Base-by-base conservation (phyloP, 2,113 vertebrate species). In the Cryptomyrus ogoouensis region DNA sequence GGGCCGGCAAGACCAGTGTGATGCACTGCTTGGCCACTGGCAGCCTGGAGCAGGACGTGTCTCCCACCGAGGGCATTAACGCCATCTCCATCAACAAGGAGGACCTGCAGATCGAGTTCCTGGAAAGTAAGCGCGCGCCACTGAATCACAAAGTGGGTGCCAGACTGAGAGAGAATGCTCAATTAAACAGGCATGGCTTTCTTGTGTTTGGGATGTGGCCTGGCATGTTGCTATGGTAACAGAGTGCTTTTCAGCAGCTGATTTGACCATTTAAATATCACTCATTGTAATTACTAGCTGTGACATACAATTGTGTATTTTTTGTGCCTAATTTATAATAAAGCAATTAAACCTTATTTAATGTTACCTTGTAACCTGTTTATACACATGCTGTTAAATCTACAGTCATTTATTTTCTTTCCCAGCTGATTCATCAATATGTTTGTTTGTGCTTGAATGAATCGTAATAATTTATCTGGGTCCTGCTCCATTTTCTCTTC, bases 1-100 rank as follows among this genome's bases (percentile, higher is more conserved):
- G 98, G 74, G 96, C 98, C 0, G 98, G 98, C n/a, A 99, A 99
- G 93, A 97, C 96, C 2, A 98, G 98, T 74, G 88, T 99, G 88
- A 96, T 99, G 17, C 95, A 96, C 90, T 96, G 95, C 24, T 92
- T 98, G 50, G 94, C 97, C 31, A 96, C 95, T 0, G 96, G 97
- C 87, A 93, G 83, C 1, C 93, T 95, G 89, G 97, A 96, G 90
- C 95, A 93, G 90, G 96, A 96, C 0, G 1, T 95, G 47, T 91
- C 95, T 52, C 97, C 98, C 3, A 99, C 98, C 0, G 91, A 96
- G 91, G 98, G 98, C 83, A 96, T 98, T 94, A 96, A 97, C 2
- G 97, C 96, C 0, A 92, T 99, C 89, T 97, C 96, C 87, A 52
- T 99, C 94, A 95, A 89, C 94, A 96, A 93, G 0, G 97, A 96